Evolutionary conservation across 2,113 vertebrate species (phyloP).

Genomic region (Pagrus major): DNA sequence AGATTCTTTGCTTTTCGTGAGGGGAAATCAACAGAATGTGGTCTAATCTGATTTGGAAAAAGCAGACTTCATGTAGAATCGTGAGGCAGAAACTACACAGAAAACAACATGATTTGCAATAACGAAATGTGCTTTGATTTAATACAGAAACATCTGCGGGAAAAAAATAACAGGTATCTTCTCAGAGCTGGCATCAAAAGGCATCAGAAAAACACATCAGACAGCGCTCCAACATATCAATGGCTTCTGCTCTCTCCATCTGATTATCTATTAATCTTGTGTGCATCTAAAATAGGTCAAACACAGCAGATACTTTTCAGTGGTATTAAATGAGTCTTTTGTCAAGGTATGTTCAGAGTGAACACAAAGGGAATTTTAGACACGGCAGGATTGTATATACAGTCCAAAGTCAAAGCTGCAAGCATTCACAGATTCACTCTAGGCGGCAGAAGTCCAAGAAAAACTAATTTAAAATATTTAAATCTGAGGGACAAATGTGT

Average conservation of each 20-base stretch:
- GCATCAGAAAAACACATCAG: conserved; percentile 20
- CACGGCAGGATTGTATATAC: neutral
- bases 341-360: neutral
- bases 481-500: neutral
- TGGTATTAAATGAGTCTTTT: neutral
- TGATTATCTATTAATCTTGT: conserved; percentile 36
- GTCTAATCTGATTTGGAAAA: conserved; percentile 23
- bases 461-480: too few relatives aligned
- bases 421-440: neutral
- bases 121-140: conserved; percentile 56
- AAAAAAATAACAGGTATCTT: neutral
- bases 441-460: neutral
- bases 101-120: conserved; percentile 15
- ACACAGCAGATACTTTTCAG: conserved; percentile 5
- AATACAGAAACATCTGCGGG: conserved; percentile 22
- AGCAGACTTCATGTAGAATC: conserved; percentile 5
- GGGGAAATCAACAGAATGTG: conserved; percentile 6
- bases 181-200: conserved; percentile 41
- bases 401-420: neutral
- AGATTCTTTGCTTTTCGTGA: neutral
- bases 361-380: conserved; percentile 27
- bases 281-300: conserved; percentile 52
- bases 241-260: neutral
- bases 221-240: neutral
- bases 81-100: neutral